Conservation (phyloP, 2,888 invertebrate genomes). For the Epistrophe grossulariae region DNA sequence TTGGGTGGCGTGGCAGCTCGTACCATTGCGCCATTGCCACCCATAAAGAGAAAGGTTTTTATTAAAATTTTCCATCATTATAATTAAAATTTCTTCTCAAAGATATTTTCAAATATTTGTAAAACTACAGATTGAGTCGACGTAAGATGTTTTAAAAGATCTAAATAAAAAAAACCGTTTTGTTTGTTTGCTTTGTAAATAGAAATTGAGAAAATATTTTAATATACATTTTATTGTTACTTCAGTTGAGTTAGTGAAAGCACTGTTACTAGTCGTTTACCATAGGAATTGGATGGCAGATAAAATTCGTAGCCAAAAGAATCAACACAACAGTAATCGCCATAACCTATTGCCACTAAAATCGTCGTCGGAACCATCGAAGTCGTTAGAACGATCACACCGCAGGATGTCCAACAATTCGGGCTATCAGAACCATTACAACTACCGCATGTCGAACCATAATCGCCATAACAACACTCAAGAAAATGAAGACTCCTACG, state of each 20-base stretch:
- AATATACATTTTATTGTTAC: background rate
- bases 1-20: too few species aligned
- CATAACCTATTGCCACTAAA: conserved; percentile 37
- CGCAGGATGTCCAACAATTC: conserved; percentile 78
- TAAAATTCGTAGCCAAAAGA: conserved; percentile 51
- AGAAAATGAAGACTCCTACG: conserved; percentile 44
- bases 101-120: too few species aligned
- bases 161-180: too few species aligned
- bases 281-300: conserved; percentile 67
- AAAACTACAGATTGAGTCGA: too few species aligned
- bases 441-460: conserved; percentile 76
- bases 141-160: background rate
- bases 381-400: conserved; percentile 35
- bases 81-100: too few species aligned
- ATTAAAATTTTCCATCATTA: too few species aligned
- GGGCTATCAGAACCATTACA: conserved; percentile 78
- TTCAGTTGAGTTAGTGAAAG: background rate
- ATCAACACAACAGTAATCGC: conserved; percentile 50
- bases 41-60: too few species aligned
- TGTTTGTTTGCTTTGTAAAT: background rate
- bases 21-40: too few species aligned
- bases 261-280: conserved; percentile 12
- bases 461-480: conserved; percentile 59
- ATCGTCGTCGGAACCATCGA: conserved; percentile 41
- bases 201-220: background rate